These are phyloP conservation scores for Tenebrosternarchus preto DNA, from an alignment of 2,113 vertebrate species.

Conservation along the genomic window DNA sequence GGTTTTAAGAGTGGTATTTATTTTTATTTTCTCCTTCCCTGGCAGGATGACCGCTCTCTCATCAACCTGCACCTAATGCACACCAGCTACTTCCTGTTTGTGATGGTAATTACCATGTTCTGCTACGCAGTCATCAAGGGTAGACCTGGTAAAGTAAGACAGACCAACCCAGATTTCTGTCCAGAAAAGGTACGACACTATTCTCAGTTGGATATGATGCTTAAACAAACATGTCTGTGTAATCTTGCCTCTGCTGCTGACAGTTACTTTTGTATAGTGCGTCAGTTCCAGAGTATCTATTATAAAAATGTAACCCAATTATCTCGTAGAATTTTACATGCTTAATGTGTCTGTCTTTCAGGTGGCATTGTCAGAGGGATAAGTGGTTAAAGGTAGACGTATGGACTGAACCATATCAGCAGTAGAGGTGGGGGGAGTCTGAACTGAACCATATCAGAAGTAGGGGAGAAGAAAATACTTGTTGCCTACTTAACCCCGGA, in stretches of 20 bases:
- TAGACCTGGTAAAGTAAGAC: constrained; percentile 92
- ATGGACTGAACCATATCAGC: constrained; percentile 44
- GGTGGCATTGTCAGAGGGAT: constrained; percentile 94
- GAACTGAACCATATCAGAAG: constrained; percentile 69
- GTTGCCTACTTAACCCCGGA: constrained; percentile 85
- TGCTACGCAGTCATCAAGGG: constrained; percentile 98
- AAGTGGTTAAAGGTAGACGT: constrained; percentile 56
- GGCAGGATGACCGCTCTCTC: constrained; percentile 95
- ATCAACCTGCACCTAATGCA: constrained; percentile 99
- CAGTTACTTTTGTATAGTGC: background rate
- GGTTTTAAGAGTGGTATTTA: background rate
- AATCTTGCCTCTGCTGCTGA: background rate
- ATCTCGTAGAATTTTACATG: background rate
- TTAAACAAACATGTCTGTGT: background rate
- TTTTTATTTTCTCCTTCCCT: constrained; percentile 22
- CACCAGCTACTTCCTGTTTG: constrained; percentile 98
- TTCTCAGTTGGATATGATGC: background rate
- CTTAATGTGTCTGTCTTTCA: constrained; percentile 57
- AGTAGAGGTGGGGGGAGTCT: constrained; percentile 56
- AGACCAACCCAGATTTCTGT: constrained; percentile 88
- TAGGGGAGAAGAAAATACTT: constrained; percentile 67
- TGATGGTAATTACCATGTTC: constrained; percentile 99
- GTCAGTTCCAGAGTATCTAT: background rate
- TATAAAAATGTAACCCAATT: background rate
- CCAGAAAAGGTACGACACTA: constrained; percentile 60